Evolutionary conservation across 1,140 invertebrate genomes (phyloP).

Genomic region (Copidosoma floridanum): DNA sequence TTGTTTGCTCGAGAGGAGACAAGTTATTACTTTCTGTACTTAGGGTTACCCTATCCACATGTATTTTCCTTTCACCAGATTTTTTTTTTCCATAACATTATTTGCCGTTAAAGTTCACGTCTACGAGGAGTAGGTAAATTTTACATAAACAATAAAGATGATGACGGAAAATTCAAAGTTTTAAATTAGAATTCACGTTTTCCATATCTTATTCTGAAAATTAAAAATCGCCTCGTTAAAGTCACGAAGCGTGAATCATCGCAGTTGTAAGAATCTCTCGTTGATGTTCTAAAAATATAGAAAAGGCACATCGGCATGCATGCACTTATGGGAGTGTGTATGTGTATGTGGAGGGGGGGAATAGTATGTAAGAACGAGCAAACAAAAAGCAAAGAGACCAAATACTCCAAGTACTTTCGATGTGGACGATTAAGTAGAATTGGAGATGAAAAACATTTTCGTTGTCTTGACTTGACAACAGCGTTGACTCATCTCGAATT

Average conservation of each 20-base stretch:
- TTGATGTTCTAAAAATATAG: constrained; percentile 18
- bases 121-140: neutral
- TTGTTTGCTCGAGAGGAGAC: too few relatives aligned
- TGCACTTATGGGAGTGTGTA: neutral
- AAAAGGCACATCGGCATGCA: neutral
- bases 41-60: neutral
- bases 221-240: constrained; percentile 6
- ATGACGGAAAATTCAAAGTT: neutral
- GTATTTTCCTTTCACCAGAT: constrained; percentile 8
- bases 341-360: too few relatives aligned
- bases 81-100: neutral
- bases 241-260: constrained; percentile 6
- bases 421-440: constrained; percentile 16
- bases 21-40: too few relatives aligned
- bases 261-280: too few relatives aligned
- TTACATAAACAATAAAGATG: too few relatives aligned
- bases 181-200: neutral
- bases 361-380: constrained; percentile 3
- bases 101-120: neutral
- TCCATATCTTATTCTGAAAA: constrained; percentile 17
- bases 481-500: neutral
- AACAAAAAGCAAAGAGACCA: too few relatives aligned
- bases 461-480: neutral
- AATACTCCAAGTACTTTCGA: constrained; percentile 14
- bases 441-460: constrained; percentile 12